A percentile compares a stretch with the other conserved stretches of the same genome.
Conservation (phyloP, 2,888 invertebrate genomes). For the Himalopsyche japonica region DNA sequence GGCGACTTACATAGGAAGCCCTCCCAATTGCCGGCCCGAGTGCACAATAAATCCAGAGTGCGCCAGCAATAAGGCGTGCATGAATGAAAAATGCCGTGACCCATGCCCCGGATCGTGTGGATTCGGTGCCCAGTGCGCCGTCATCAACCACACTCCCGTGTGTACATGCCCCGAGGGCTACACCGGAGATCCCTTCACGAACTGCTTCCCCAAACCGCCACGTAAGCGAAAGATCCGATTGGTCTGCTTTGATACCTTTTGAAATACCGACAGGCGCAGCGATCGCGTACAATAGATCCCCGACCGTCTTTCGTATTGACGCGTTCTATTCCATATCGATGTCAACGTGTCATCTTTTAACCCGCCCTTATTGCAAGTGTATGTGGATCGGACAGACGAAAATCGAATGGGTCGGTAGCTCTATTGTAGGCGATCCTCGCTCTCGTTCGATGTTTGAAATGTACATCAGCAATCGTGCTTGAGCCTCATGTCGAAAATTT, state of each 20-base stretch:
- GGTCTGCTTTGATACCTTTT: neutral
- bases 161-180: slow-evolving; percentile 74
- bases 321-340: slow-evolving; percentile 68
- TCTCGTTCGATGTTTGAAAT: slow-evolving; percentile 46
- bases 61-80: slow-evolving; percentile 73
- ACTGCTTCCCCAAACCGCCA: slow-evolving; percentile 57
- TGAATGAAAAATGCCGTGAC: slow-evolving; percentile 74
- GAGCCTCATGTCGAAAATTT: neutral
- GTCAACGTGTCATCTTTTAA: too few species aligned
- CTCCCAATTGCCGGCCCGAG: slow-evolving; percentile 71
- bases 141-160: slow-evolving; percentile 73
- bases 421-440: too few species aligned
- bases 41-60: slow-evolving; percentile 77
- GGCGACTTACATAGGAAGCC: slow-evolving; percentile 68
- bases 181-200: slow-evolving; percentile 73
- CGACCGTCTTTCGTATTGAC: neutral
- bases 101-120: slow-evolving; percentile 84
- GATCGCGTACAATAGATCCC: neutral
- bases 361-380: too few species aligned
- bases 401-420: too few species aligned
- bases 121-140: slow-evolving; percentile 63
- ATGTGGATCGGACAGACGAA: slow-evolving; percentile 56
- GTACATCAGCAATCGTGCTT: too few species aligned
- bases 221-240: slow-evolving; percentile 49
- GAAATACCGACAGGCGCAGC: neutral